Evolutionary conservation across 2,797 vertebrate species (phyloP).

Genomic region (Ctenochaetus hawaiiensis): DNA sequence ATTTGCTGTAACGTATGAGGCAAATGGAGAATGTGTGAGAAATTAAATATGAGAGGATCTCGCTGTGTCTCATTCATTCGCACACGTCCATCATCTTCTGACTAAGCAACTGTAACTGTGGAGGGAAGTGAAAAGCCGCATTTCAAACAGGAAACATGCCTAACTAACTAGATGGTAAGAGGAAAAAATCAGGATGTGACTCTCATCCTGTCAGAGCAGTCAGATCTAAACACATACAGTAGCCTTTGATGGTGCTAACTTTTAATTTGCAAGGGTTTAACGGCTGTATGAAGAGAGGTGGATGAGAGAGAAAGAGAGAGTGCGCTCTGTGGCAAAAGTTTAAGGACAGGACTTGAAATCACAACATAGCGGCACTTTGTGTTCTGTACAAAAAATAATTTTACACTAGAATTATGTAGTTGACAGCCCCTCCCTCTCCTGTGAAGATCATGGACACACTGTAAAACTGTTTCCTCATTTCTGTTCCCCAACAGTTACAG

Average conservation of each 20-base stretch:
- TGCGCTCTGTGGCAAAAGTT: not conserved
- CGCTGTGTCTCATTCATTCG: slow-evolving; percentile 36
- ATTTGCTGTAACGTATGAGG: slow-evolving; percentile 46
- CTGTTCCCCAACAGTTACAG: not conserved
- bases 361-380: slow-evolving; percentile 4
- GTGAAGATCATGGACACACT: not conserved
- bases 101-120: slow-evolving; percentile 35
- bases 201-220: slow-evolving; percentile 62
- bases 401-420: not conserved
- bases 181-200: slow-evolving; percentile 71
- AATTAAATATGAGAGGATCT: slow-evolving; percentile 54
- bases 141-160: slow-evolving; percentile 64
- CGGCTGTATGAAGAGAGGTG: not conserved
- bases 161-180: slow-evolving; percentile 36
- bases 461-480: not conserved
- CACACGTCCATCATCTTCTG: slow-evolving; percentile 34
- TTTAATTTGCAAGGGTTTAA: slow-evolving; percentile 17
- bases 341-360: slow-evolving; percentile 16
- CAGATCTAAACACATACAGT: slow-evolving; percentile 13
- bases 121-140: slow-evolving; percentile 49
- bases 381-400: slow-evolving; percentile 16
- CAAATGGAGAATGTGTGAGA: slow-evolving; percentile 50
- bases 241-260: slow-evolving; percentile 8
- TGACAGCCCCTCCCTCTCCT: not conserved
- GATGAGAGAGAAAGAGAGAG: slow-evolving; percentile 12